Percentiles rank a stretch among this genome's conserved stretches.
Conservation (phyloP, 1,140 invertebrate species). For the Antheraea mylitta region DNA sequence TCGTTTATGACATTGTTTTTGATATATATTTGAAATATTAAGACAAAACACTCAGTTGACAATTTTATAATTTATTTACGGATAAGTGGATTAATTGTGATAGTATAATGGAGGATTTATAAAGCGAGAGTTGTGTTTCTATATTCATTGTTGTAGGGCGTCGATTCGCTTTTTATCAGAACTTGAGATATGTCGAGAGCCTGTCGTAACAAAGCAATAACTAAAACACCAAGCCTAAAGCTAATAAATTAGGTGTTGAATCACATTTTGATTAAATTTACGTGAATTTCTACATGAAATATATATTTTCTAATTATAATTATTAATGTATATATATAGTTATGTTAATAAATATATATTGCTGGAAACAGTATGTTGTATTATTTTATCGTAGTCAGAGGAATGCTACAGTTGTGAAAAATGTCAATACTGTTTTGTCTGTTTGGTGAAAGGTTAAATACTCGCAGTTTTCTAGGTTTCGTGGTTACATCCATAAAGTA, state of each 20-base stretch:
- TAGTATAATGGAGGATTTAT: constrained; percentile 56
- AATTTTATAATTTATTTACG: constrained; percentile 76
- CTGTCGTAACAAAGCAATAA: constrained; percentile 45
- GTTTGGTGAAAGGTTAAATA: no score
- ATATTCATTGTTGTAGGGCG: constrained; percentile 40
- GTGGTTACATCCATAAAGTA: no score
- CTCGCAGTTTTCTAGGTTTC: no score
- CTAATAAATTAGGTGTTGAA: constrained; percentile 55
- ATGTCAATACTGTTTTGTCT: no score
- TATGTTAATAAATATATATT: constrained; percentile 75
- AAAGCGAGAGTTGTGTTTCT: constrained; percentile 48
- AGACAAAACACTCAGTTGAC: constrained; percentile 68
- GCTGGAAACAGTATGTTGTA: constrained; percentile 49
- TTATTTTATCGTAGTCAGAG: constrained; percentile 28
- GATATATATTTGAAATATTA: constrained; percentile 54
- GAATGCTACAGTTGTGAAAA: no score
- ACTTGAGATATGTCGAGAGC: constrained; percentile 13
- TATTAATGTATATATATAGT: constrained; percentile 66
- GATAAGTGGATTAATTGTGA: constrained; percentile 74
- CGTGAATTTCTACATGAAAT: constrained; percentile 69
- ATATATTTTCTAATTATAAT: constrained; percentile 75
- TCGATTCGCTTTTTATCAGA: constrained; percentile 40
- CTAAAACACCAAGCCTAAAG: constrained; percentile 62
- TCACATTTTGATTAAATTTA: constrained; percentile 69
- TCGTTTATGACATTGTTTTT: constrained; percentile 71